Conservation (phyloP, 2,797 vertebrate species). For the Semotilus atromaculatus region DNA sequence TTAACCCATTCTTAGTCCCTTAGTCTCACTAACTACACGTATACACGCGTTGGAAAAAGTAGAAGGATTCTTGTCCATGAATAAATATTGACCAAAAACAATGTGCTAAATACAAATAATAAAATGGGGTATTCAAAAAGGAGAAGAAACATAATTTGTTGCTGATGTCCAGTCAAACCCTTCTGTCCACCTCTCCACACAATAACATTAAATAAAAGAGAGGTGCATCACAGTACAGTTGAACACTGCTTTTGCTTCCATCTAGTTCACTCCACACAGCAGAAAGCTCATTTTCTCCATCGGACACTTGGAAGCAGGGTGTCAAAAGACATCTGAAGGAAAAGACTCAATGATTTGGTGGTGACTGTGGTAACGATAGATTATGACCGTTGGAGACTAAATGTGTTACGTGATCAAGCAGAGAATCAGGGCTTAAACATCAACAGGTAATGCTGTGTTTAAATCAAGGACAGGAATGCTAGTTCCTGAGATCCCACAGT, state of each 20-base stretch:
- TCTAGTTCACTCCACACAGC: not conserved
- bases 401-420: constrained; percentile 32
- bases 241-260: not conserved
- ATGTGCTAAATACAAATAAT: not conserved
- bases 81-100: not conserved
- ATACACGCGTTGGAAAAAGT: not conserved
- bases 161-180: not conserved
- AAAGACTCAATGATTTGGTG: not conserved
- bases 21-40: constrained; percentile 62
- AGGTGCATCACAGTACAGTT: not conserved
- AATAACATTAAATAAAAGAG: not conserved
- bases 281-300: not conserved
- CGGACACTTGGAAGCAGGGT: not conserved
- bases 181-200: not conserved
- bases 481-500: not conserved
- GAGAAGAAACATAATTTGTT: not conserved
- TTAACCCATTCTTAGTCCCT: constrained; percentile 66
- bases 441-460: constrained; percentile 6
- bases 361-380: not conserved
- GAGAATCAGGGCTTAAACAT: constrained; percentile 27
- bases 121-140: not conserved
- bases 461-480: not conserved
- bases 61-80: not conserved
- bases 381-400: not conserved
- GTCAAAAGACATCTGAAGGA: constrained; percentile 13